A percentile compares a stretch with the other conserved stretches of the same genome.
These are phyloP conservation scores for Gallirallus australis DNA, from an alignment of 2,797 vertebrate species.

Conservation along the genomic window DNA sequence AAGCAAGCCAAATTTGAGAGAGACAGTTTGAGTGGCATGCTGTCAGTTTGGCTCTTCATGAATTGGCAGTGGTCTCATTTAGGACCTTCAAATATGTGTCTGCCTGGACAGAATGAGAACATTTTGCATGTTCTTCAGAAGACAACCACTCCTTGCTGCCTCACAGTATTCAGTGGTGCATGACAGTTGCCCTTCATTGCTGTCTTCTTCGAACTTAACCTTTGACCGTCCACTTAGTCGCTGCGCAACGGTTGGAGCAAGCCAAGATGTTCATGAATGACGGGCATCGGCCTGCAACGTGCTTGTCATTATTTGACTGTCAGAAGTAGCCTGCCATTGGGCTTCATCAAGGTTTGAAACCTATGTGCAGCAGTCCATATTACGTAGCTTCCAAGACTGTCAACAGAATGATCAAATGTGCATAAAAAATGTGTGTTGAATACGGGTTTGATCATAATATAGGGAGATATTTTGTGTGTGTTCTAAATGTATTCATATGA, in stretches of 20 bases:
- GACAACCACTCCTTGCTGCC: constrained; percentile 88
- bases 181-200: constrained; percentile 98
- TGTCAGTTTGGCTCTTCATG: constrained; percentile 88
- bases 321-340: constrained; percentile 85
- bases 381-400: constrained; percentile 89
- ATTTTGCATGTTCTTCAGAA: constrained; percentile 85
- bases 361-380: constrained; percentile 92
- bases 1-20: constrained; percentile 74
- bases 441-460: constrained; percentile 80
- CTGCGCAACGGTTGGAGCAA: constrained; percentile 72
- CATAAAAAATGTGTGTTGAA: constrained; percentile 81
- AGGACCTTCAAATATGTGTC: constrained; percentile 82
- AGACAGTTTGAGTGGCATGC: constrained; percentile 93
- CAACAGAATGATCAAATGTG: constrained; percentile 88
- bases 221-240: constrained; percentile 87
- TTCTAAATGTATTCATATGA: constrained; percentile 68
- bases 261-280: constrained; percentile 84
- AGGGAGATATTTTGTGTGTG: constrained; percentile 78
- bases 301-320: constrained; percentile 92
- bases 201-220: constrained; percentile 94
- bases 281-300: constrained; percentile 88
- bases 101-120: constrained; percentile 84
- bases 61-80: constrained; percentile 90
- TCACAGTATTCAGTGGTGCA: constrained; percentile 86
- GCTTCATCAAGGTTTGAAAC: constrained; percentile 84